phyloP scores from a whole-genome alignment of 1,140 invertebrate genomes.

The Heliconius congener region DNA sequence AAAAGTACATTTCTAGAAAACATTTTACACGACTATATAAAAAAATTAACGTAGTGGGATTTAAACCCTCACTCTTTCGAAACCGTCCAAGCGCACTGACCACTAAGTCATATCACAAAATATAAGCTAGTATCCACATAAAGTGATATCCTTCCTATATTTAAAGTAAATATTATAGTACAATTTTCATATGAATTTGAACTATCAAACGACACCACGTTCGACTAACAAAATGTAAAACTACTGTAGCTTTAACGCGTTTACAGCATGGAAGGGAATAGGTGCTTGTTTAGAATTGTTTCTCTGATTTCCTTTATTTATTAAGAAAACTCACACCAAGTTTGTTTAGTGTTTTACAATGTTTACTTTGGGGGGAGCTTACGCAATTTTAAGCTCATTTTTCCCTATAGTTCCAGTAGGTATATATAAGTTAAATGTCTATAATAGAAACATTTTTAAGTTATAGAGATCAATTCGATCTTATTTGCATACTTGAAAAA shows the following conservation, averaged over 20 bases:
- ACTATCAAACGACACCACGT: neutral
- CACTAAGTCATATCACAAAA: too few relatives aligned
- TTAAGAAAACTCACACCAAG: constrained; percentile 12
- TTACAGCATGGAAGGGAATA: neutral
- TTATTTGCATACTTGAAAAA: too few relatives aligned
- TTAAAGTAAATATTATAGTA: neutral
- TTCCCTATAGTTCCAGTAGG: neutral
- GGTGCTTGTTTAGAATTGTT: constrained; percentile 17
- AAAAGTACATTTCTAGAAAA: too few relatives aligned
- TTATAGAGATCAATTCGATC: neutral
- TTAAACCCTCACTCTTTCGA: too few relatives aligned
- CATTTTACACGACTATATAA: too few relatives aligned
- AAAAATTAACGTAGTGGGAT: too few relatives aligned
- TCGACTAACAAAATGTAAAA: neutral
- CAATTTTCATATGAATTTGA: neutral
- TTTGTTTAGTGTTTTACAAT: constrained; percentile 13
- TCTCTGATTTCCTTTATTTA: constrained; percentile 24
- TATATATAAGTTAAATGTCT: neutral
- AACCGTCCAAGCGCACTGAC: too few relatives aligned
- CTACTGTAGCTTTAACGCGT: neutral
- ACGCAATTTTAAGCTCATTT: constrained; percentile 1
- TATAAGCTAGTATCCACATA: neutral
- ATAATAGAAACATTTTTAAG: neutral
- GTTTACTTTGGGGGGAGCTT: constrained; percentile 11
- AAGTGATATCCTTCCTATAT: neutral